Evolutionary conservation across 2,113 vertebrate species (phyloP), one percentile per base, ranked within the genome.

Genomic region (Panurus biarmicus): DNA sequence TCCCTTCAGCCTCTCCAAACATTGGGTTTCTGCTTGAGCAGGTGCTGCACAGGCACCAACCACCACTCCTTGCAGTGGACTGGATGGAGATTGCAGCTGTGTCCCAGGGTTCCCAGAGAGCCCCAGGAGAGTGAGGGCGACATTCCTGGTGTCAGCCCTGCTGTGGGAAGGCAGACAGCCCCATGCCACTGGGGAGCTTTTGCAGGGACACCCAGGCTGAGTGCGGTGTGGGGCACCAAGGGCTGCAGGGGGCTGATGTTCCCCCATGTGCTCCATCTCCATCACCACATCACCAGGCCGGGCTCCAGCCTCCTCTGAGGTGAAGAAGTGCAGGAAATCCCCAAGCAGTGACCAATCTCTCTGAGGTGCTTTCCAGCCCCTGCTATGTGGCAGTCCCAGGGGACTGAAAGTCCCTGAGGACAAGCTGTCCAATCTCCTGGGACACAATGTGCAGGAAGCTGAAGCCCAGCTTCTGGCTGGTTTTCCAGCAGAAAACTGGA

Each of bases 401-500:
- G 42, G 53, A 10, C 26, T 81, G 56, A 20, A 54, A 58, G 14
- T 81, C 84, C 40, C 89, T 35, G 6, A 64, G 48, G 77, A 78
- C 36, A 79, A 54, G 18, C 29, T 60, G 9, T 45, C 22, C 61
- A 5, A 14, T 67, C 83, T 78, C 84, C 66, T 53, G 77, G 70
- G 81, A 78, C 61, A 74, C 1, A 0, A 4, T 6, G 44, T 45
- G n/a, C 77, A 60, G 56, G 77, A 67, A 93, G 61, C 29, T 81
- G 70, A 64, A 92, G 57, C 80, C 5, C 31, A 84, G 65, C 29
- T 90, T 51, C 45, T 66, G 62, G 61, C 57, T 93, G 42, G 3
- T 56, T 89, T 85, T 94, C 38, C 53, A 94, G 65, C 40, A 89
- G 61, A 70, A 84, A 85, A 44, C 20, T 48, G 81, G 81, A 74